These are phyloP conservation scores for Oncorhynchus clarkii DNA, from an alignment of 2,113 vertebrate genomes.

Conservation along the genomic window DNA sequence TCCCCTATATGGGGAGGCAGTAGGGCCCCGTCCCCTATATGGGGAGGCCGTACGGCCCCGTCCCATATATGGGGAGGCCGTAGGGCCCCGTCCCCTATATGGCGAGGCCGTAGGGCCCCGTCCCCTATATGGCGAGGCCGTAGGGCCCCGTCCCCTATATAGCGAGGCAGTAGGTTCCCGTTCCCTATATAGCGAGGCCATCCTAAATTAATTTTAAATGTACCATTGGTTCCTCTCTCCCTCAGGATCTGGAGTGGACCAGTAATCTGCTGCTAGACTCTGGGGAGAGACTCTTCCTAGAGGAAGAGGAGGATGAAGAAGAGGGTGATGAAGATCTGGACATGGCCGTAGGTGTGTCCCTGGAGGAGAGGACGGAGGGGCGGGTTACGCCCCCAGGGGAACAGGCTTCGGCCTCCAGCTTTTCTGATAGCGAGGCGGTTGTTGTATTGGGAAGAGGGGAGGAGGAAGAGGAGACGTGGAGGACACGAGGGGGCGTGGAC, in stretches of 20 bases:
- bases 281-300: constrained; percentile 81
- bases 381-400: background rate
- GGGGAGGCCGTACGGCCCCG: fast-evolving
- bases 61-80: too few species aligned
- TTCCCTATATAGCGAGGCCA: too few species aligned
- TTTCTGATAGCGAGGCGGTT: background rate
- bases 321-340: background rate
- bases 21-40: too few species aligned
- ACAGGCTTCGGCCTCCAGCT: background rate
- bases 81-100: too few species aligned
- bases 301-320: constrained; percentile 57
- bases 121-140: too few species aligned
- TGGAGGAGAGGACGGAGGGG: background rate
- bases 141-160: too few species aligned
- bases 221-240: too few species aligned
- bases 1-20: too few species aligned
- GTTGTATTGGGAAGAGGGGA: background rate
- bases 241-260: constrained; percentile 86
- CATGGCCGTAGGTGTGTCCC: background rate
- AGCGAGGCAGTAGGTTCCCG: too few species aligned
- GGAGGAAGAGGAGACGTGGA: too few species aligned
- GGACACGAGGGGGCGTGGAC: background rate
- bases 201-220: too few species aligned
- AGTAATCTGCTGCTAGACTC: constrained; percentile 93
- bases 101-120: too few species aligned